phyloP scores from a whole-genome alignment of 1,140 invertebrate species.

The Temnothorax curvispinosus region DNA sequence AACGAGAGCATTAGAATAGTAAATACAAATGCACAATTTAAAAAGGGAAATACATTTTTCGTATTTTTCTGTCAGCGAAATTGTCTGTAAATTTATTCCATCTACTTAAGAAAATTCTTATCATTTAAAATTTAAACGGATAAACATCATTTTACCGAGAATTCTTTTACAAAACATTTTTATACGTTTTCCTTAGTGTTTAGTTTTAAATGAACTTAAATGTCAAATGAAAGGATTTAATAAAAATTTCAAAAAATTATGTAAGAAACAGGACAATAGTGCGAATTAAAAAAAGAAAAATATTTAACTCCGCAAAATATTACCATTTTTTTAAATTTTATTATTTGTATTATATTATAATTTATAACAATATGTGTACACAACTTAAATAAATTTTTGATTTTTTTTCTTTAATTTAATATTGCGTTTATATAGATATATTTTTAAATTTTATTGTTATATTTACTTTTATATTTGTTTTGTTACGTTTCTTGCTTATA shows the following conservation, averaged over 20 bases:
- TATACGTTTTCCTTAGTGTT: no score
- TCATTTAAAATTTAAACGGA: not conserved
- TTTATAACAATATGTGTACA: not conserved
- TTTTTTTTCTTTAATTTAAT: not conserved
- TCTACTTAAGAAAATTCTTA: not conserved
- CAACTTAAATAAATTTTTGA: not conserved
- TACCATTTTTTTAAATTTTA: not conserved
- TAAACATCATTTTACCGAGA: not conserved
- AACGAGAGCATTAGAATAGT: not conserved
- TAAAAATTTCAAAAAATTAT: not conserved
- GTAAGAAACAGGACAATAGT: not conserved
- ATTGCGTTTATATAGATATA: not conserved
- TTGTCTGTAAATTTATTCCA: not conserved
- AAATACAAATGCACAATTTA: constrained; percentile 25
- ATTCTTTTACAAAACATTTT: not conserved
- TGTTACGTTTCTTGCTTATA: not conserved
- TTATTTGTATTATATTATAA: not conserved
- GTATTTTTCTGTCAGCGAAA: not conserved
- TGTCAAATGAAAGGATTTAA: not conserved
- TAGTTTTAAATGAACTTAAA: not conserved
- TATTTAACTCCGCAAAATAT: not conserved
- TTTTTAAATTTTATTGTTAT: not conserved
- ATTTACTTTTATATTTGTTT: constrained; percentile 1
- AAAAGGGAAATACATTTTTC: not conserved
- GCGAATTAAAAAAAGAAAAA: not conserved